phyloP scores from a whole-genome alignment of 2,888 invertebrate species.

The Idaea biselata region DNA sequence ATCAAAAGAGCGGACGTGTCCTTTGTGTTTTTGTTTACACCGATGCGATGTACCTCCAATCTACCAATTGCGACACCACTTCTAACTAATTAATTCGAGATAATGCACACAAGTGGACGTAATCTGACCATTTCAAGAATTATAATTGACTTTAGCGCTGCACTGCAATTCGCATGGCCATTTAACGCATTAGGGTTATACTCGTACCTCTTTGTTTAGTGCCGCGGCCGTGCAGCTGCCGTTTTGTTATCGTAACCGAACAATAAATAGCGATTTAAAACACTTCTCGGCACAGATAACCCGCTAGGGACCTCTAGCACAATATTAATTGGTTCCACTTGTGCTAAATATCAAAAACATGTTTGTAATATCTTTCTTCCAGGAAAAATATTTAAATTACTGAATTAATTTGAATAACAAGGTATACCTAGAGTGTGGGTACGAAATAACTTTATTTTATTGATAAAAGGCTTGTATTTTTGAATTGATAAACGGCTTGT shows the following conservation, averaged over 20 bases:
- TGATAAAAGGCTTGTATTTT: conserved; percentile 7
- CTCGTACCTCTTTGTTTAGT: conserved; percentile 64
- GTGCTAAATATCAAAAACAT: conserved; percentile 16
- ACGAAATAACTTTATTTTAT: neutral
- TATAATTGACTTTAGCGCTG: conserved; percentile 39
- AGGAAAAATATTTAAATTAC: conserved; percentile 29
- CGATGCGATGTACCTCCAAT: conserved; percentile 18
- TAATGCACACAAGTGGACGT: conserved; percentile 57
- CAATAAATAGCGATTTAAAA: conserved; percentile 71
- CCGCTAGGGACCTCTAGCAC: conserved; percentile 43
- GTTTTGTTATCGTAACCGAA: conserved; percentile 63
- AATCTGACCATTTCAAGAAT: conserved; percentile 51
- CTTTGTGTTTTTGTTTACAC: conserved; percentile 11
- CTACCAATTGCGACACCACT: conserved; percentile 50
- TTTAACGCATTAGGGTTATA: conserved; percentile 57
- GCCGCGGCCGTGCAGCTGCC: conserved; percentile 65
- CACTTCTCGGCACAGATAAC: conserved; percentile 63
- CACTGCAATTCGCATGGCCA: conserved; percentile 54
- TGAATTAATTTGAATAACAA: conserved; percentile 7
- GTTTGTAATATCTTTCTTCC: conserved; percentile 24
- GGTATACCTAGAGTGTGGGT: neutral
- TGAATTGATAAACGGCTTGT: conserved; percentile 13
- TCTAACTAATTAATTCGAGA: conserved; percentile 57
- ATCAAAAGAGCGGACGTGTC: conserved; percentile 25
- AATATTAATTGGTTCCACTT: conserved; percentile 37